These are phyloP conservation scores for Boleophthalmus pectinirostris DNA, from an alignment of 2,113 vertebrate genomes.

Conservation along the genomic window DNA sequence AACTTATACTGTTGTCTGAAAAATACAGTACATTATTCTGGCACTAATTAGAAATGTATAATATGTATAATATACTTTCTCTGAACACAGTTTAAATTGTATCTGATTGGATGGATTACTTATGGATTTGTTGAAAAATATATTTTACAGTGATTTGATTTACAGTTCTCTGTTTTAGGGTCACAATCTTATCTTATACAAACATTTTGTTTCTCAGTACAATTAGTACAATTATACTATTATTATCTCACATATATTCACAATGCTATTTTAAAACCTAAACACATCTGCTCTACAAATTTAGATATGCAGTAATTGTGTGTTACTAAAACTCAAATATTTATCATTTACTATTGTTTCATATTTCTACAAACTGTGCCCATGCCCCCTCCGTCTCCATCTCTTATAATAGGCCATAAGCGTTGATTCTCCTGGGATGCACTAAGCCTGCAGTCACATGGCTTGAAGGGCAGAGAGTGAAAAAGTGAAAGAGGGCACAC, in stretches of 20 bases:
- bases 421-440: slow-evolving; percentile 20
- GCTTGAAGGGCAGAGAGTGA: slow-evolving; percentile 62
- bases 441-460: slow-evolving; percentile 38
- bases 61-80: too few species aligned
- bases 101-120: too few species aligned
- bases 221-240: neutral
- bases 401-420: neutral
- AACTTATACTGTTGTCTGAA: too few species aligned
- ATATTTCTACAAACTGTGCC: neutral
- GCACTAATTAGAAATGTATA: too few species aligned
- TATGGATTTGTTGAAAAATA: too few species aligned
- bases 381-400: neutral
- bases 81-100: too few species aligned
- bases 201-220: too few species aligned
- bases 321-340: neutral
- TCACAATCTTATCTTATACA: too few species aligned
- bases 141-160: too few species aligned
- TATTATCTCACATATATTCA: neutral
- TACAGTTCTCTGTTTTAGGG: too few species aligned
- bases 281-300: neutral
- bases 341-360: neutral
- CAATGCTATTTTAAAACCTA: neutral
- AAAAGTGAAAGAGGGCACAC: slow-evolving; percentile 10
- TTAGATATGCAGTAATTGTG: neutral
- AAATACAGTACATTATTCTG: too few species aligned